Conservation (phyloP, 2,888 invertebrate species). For the Gordius sp. region DNA sequence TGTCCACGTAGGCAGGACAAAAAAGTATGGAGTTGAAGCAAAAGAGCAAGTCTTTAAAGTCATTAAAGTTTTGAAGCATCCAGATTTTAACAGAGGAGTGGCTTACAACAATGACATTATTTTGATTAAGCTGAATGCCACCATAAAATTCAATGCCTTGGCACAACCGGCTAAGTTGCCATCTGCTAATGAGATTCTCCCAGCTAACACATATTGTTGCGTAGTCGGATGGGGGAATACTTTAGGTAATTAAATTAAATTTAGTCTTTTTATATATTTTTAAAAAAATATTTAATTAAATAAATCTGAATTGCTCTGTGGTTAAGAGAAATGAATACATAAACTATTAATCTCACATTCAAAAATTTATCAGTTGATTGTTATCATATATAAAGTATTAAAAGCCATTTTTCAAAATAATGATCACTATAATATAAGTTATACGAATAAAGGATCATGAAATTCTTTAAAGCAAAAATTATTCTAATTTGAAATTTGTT, state of each 20-base stretch:
- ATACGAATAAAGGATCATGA: too few species aligned
- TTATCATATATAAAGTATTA: too few species aligned
- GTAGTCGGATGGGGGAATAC: constrained; percentile 8
- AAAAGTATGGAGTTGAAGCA: neutral
- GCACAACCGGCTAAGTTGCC: neutral
- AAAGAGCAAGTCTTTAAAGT: neutral
- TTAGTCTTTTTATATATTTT: neutral
- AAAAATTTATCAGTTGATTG: too few species aligned
- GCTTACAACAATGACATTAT: neutral
- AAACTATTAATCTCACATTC: too few species aligned
- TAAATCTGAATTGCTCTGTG: too few species aligned
- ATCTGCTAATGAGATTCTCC: neutral
- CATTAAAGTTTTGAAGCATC: neutral
- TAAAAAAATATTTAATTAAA: too few species aligned
- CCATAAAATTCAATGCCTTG: neutral
- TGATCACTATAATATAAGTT: too few species aligned
- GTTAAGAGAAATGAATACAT: too few species aligned
- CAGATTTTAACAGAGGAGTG: neutral
- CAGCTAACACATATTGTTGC: constrained; percentile 2
- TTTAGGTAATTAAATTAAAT: neutral
- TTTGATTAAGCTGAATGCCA: neutral
- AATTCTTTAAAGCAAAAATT: too few species aligned
- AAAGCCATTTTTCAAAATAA: too few species aligned
- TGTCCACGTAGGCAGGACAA: neutral
- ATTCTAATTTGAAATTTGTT: too few species aligned